These are phyloP conservation scores for Drosophila picticornis DNA, from an alignment of 2,888 invertebrate genomes.

Conservation along the genomic window DNA sequence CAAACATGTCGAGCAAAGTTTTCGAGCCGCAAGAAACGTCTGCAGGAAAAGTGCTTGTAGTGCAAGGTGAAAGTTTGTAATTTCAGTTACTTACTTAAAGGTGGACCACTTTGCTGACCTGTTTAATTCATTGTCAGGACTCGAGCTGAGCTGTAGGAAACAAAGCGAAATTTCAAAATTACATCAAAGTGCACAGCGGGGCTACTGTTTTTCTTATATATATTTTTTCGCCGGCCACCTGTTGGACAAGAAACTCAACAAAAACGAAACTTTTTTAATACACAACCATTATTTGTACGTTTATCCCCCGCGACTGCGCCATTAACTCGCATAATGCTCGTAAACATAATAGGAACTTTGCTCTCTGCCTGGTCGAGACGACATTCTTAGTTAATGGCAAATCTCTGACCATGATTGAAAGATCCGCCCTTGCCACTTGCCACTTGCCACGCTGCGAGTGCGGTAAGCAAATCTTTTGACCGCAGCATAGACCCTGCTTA, in stretches of 20 bases:
- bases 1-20: slow-evolving; percentile 14
- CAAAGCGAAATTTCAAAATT: slow-evolving; percentile 27
- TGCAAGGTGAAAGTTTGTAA: slow-evolving; percentile 54
- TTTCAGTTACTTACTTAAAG: slow-evolving; percentile 49
- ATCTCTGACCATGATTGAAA: slow-evolving; percentile 60
- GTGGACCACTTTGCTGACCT: slow-evolving; percentile 20
- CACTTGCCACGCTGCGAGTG: background rate
- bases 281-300: slow-evolving; percentile 31
- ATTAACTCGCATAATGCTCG: slow-evolving; percentile 53
- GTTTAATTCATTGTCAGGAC: slow-evolving; percentile 32
- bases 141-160: slow-evolving; percentile 22
- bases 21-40: background rate
- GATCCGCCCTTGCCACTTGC: slow-evolving; percentile 33
- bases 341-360: slow-evolving; percentile 56
- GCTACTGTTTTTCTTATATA: background rate
- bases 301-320: slow-evolving; percentile 16
- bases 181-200: slow-evolving; percentile 13
- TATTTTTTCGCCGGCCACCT: slow-evolving; percentile 9
- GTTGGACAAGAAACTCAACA: slow-evolving; percentile 7
- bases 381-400: slow-evolving; percentile 38
- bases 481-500: slow-evolving; percentile 39
- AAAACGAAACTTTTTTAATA: slow-evolving; percentile 65
- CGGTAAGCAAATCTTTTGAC: slow-evolving; percentile 55
- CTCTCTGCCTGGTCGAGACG: slow-evolving; percentile 22
- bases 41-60: slow-evolving; percentile 14